These are phyloP conservation scores for Hydrozoanthus tunicans DNA, from an alignment of 64 coral and sea anemone species.

Conservation along the genomic window DNA sequence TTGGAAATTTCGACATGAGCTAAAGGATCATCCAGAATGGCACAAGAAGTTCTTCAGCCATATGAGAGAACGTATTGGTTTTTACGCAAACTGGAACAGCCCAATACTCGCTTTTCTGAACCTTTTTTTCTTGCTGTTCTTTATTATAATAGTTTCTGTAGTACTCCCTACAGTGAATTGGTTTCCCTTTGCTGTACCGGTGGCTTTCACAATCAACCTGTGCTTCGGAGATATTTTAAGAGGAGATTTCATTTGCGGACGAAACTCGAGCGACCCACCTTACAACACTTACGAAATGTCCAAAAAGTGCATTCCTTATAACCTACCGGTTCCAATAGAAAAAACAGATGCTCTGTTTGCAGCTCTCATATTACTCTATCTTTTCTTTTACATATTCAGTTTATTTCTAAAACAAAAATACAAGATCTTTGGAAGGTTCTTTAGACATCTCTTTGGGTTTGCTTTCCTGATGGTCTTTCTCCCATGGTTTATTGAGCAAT, in stretches of 20 bases:
- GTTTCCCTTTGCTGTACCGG: not conserved
- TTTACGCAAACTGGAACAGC: not conserved
- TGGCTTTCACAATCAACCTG: not conserved
- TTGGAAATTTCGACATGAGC: conserved; percentile 41
- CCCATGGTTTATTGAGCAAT: conserved; percentile 32
- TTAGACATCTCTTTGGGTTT: conserved; percentile 40
- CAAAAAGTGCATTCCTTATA: not conserved
- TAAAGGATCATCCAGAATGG: conserved; percentile 23
- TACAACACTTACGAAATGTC: not conserved
- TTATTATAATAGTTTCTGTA: not conserved
- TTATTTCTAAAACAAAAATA: not conserved
- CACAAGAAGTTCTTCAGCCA: conserved; percentile 25
- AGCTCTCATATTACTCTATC: not conserved
- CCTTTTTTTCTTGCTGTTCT: not conserved
- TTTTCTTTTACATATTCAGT: not conserved
- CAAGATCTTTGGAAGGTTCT: conserved; percentile 4
- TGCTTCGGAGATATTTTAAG: conserved; percentile 33
- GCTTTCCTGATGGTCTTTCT: conserved; percentile 38
- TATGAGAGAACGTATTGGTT: not conserved
- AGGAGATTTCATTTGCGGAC: conserved; percentile 5
- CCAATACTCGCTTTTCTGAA: not conserved
- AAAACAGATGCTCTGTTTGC: not conserved
- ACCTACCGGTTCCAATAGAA: not conserved
- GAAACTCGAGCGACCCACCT: not conserved
- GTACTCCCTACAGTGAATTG: conserved; percentile 20